Percentiles rank a stretch among this genome's conserved stretches.
These are phyloP conservation scores for Xiphophorus couchianus DNA, from an alignment of 2,113 vertebrate species.

Conservation along the genomic window DNA sequence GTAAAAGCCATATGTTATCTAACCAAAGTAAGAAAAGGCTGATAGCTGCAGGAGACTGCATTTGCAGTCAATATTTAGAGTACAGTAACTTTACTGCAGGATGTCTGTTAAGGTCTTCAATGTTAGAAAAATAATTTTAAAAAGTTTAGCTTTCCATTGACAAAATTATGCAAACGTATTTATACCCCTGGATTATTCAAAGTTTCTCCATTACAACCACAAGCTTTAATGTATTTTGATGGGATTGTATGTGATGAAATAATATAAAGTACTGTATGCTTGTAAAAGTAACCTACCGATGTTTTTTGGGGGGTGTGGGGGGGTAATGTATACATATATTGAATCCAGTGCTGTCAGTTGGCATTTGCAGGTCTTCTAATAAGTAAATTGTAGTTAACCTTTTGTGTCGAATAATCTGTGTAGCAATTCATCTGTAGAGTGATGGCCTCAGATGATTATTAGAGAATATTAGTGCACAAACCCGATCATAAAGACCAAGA, in stretches of 20 bases:
- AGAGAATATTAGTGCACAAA: neutral
- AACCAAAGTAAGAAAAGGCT: slow-evolving; percentile 66
- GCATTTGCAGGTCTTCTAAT: neutral
- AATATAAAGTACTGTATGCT: too few relatives aligned
- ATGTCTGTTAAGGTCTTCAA: slow-evolving; percentile 25
- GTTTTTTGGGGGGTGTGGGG: too few relatives aligned
- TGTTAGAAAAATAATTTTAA: neutral
- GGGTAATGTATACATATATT: too few relatives aligned
- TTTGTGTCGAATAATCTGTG: neutral
- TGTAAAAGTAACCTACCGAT: too few relatives aligned
- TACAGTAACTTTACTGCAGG: slow-evolving; percentile 54
- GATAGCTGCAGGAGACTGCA: slow-evolving; percentile 47
- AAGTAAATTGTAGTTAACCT: neutral
- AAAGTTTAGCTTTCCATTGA: slow-evolving; percentile 19
- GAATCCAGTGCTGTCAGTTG: neutral
- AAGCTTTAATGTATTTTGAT: too few relatives aligned
- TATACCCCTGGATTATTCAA: neutral
- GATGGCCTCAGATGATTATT: neutral
- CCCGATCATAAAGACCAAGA: neutral
- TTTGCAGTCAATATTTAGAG: slow-evolving; percentile 32
- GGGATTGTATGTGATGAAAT: too few relatives aligned
- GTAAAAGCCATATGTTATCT: slow-evolving; percentile 70
- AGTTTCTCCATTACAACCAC: neutral
- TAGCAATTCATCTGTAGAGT: neutral
- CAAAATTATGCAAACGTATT: neutral